Evolutionary conservation across 2,113 vertebrate species (phyloP).

Genomic region (Peromyscus maniculatus): DNA sequence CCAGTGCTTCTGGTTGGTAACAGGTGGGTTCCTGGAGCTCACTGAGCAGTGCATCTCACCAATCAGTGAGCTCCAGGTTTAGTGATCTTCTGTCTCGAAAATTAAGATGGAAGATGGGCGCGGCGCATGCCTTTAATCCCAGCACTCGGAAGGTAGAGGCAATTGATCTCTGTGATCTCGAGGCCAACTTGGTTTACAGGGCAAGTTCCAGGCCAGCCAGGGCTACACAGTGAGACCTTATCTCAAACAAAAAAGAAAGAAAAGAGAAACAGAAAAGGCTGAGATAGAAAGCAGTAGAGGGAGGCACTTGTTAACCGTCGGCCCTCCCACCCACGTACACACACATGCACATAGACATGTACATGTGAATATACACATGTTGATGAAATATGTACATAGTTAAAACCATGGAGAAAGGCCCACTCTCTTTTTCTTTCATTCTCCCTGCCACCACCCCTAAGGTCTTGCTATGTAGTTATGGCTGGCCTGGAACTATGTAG

Average conservation of each 20-base stretch:
- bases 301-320: not conserved
- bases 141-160: not conserved
- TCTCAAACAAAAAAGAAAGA: not conserved
- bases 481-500: not conserved
- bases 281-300: not conserved
- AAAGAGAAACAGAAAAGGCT: not conserved
- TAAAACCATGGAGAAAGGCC: not conserved
- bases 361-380: not conserved
- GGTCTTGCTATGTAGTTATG: not conserved
- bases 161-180: too few relatives aligned
- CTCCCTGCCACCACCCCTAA: rapidly evolving
- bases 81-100: not conserved
- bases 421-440: not conserved
- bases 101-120: not conserved
- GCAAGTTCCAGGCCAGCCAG: not conserved
- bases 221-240: too few relatives aligned
- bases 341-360: not conserved
- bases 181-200: not conserved
- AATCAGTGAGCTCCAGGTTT: not conserved
- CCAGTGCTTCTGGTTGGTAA: not conserved
- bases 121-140: not conserved
- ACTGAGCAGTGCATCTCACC: too few relatives aligned
- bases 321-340: not conserved
- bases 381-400: not conserved
- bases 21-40: too few relatives aligned